Evolutionary conservation across 2,888 invertebrate genomes (phyloP).

Genomic region (Campopleginae sp.): DNA sequence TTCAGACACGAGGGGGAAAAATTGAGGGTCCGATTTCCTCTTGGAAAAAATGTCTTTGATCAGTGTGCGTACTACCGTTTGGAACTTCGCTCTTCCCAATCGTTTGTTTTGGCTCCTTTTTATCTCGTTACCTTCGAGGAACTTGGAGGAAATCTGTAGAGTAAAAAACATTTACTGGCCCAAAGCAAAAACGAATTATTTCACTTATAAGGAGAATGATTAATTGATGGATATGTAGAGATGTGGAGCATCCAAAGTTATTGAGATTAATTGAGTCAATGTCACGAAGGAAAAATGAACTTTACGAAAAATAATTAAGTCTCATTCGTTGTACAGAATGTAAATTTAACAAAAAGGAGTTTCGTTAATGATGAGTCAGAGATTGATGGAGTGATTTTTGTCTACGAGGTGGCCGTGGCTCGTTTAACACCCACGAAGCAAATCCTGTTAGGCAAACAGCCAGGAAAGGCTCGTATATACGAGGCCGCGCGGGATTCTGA

Average conservation of each 20-base stretch:
- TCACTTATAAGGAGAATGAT: neutral
- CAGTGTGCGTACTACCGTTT: conserved; percentile 9
- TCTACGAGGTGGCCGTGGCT: conserved; percentile 56
- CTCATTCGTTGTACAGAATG: neutral
- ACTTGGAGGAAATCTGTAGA: neutral
- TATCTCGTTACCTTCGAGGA: neutral
- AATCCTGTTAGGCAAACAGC: conserved; percentile 68
- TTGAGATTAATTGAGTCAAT: neutral
- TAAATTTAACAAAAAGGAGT: neutral
- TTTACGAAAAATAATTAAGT: conserved; percentile 31
- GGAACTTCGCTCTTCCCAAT: neutral
- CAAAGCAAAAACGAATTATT: neutral
- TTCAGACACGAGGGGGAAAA: conserved; percentile 29
- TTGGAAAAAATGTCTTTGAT: conserved; percentile 59
- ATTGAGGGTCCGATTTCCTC: conserved; percentile 52
- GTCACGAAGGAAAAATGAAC: neutral
- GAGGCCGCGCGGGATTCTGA: conserved; percentile 50
- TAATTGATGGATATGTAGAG: neutral
- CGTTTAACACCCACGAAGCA: conserved; percentile 68
- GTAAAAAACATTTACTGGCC: neutral
- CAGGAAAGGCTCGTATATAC: conserved; percentile 48
- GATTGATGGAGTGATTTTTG: conserved; percentile 64
- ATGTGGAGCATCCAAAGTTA: neutral
- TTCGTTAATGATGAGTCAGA: conserved; percentile 45
- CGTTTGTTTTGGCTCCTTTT: neutral